Percentiles rank a stretch among this genome's conserved stretches.
These are phyloP conservation scores for Sinotaia quadrata DNA, from an alignment of 2,888 invertebrate genomes.

Conservation along the genomic window DNA sequence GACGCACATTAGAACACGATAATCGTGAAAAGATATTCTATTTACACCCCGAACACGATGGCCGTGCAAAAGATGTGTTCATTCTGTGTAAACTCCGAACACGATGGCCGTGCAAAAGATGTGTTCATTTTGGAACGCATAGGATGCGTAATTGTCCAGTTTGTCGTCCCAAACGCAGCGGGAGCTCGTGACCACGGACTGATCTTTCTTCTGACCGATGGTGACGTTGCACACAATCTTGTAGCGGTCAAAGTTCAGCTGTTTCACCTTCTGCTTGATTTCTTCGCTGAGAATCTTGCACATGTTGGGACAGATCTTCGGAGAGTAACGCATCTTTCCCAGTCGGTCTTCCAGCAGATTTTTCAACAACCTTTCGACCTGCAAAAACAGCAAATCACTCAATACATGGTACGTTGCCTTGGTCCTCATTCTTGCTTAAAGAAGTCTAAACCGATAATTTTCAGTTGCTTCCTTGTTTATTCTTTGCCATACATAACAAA, in stretches of 20 bases:
- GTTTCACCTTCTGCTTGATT: conserved; percentile 57
- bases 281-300: conserved; percentile 53
- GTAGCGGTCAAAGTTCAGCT: conserved; percentile 56
- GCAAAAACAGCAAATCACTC: not conserved
- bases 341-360: conserved; percentile 44
- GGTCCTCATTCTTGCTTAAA: not conserved
- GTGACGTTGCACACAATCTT: conserved; percentile 51
- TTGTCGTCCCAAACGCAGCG: conserved; percentile 55
- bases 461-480: not conserved
- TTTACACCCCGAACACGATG: conserved; percentile 55
- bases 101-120: conserved; percentile 56
- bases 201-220: conserved; percentile 53
- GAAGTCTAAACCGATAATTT: not conserved
- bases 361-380: conserved; percentile 40
- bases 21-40: too few relatives aligned
- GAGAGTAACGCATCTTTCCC: conserved; percentile 47
- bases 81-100: conserved; percentile 57
- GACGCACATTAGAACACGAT: too few relatives aligned
- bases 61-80: conserved; percentile 49
- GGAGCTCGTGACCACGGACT: conserved; percentile 45
- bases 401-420: too few relatives aligned
- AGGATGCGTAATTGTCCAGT: conserved; percentile 51
- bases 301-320: conserved; percentile 49
- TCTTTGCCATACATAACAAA: not conserved
- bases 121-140: conserved; percentile 47